These are phyloP conservation scores for Mohoua ochrocephala DNA, from an alignment of 2,113 vertebrate species.

Conservation along the genomic window DNA sequence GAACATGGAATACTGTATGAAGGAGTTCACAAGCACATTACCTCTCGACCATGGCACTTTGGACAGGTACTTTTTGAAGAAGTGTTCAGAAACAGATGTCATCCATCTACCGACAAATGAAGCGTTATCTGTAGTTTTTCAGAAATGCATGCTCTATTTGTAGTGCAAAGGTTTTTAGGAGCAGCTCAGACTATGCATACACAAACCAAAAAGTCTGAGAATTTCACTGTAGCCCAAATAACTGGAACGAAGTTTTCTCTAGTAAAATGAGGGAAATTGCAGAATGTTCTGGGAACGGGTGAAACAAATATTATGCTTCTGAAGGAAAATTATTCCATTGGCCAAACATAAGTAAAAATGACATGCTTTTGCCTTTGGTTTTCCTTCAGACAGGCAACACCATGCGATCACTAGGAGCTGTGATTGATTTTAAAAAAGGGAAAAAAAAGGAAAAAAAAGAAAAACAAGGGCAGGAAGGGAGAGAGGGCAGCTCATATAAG, in stretches of 20 bases:
- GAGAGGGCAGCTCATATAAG: neutral
- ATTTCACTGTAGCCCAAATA: neutral
- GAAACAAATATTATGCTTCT: neutral
- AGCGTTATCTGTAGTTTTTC: neutral
- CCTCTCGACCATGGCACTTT: conserved; percentile 57
- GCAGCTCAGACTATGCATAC: neutral
- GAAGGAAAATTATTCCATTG: neutral
- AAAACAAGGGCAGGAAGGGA: neutral
- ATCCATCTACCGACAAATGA: neutral
- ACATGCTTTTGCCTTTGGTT: neutral
- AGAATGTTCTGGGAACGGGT: neutral
- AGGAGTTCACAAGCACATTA: conserved; percentile 57
- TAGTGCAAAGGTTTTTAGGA: neutral
- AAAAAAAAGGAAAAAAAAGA: neutral
- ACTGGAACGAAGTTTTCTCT: neutral
- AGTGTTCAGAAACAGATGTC: neutral
- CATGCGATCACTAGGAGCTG: neutral
- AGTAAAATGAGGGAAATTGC: neutral
- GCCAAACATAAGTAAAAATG: neutral
- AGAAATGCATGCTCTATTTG: neutral
- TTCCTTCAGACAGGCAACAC: neutral
- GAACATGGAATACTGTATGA: conserved; percentile 64
- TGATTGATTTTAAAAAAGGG: no score
- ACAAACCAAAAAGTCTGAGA: neutral
- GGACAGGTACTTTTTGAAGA: conserved; percentile 54